A percentile compares a stretch with the other conserved stretches of the same genome.
These are phyloP conservation scores for Caenorhabditis tropicalis DNA, from an alignment of 1,140 invertebrate species.

Conservation along the genomic window DNA sequence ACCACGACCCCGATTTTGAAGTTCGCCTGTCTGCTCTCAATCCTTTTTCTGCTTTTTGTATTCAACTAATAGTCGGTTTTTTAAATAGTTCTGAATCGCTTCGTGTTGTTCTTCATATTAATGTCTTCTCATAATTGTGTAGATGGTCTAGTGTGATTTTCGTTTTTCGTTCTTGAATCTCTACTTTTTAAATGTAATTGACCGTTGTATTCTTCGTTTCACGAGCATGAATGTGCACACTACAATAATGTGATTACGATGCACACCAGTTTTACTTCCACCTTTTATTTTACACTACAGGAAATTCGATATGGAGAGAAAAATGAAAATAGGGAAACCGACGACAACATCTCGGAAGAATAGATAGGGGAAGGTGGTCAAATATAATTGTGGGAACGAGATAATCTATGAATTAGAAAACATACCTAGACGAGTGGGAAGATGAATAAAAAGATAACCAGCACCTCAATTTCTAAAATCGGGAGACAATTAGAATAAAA, in stretches of 20 bases:
- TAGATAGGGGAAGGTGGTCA: not conserved
- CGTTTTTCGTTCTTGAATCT: not conserved
- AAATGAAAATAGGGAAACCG: not conserved
- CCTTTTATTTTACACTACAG: not conserved
- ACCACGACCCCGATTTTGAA: not conserved
- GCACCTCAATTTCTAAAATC: not conserved
- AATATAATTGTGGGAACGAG: conserved; percentile 13
- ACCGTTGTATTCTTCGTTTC: not conserved
- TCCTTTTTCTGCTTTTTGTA: too few relatives aligned
- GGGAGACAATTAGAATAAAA: not conserved
- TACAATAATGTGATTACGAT: too few relatives aligned
- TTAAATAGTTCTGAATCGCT: too few relatives aligned
- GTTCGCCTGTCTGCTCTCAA: too few relatives aligned
- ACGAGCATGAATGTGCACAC: too few relatives aligned
- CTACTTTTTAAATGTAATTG: not conserved
- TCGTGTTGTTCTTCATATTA: not conserved
- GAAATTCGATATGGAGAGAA: not conserved
- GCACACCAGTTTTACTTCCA: not conserved
- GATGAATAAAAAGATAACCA: not conserved
- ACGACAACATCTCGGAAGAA: not conserved
- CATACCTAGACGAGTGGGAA: not conserved
- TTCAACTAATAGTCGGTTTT: too few relatives aligned
- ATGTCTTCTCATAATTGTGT: not conserved
- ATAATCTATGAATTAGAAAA: not conserved
- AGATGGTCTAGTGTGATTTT: not conserved